These are phyloP conservation scores for Ectropis crepuscularia DNA, from an alignment of 2,888 invertebrate species.

Conservation along the genomic window DNA sequence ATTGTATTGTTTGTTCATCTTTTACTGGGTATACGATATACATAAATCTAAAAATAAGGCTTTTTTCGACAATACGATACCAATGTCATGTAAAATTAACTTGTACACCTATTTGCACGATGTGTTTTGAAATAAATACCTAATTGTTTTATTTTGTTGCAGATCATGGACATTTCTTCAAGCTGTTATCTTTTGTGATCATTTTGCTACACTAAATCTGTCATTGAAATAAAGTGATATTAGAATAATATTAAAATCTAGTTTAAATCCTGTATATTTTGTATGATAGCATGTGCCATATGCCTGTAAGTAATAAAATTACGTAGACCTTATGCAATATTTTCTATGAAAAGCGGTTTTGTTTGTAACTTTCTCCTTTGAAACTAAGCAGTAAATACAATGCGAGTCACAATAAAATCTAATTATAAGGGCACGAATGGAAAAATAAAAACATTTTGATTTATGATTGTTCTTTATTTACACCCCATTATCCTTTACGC, in stretches of 20 bases:
- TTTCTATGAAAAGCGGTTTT: constrained; percentile 73
- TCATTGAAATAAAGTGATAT: constrained; percentile 83
- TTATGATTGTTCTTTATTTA: constrained; percentile 42
- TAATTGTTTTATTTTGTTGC: constrained; percentile 45
- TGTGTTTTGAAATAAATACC: not conserved
- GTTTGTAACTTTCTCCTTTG: constrained; percentile 60
- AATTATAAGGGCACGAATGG: constrained; percentile 76
- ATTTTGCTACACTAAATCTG: constrained; percentile 70
- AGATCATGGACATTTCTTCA: constrained; percentile 64
- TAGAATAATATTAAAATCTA: constrained; percentile 72
- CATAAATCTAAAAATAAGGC: no score
- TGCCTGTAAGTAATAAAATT: constrained; percentile 80
- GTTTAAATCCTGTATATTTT: constrained; percentile 81
- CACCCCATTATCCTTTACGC: not conserved
- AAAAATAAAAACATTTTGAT: constrained; percentile 65
- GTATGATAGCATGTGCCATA: constrained; percentile 82
- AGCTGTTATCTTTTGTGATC: constrained; percentile 63
- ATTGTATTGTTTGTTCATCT: no score
- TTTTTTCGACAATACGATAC: no score
- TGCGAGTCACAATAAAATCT: constrained; percentile 74
- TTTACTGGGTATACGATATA: no score
- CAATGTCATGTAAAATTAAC: no score
- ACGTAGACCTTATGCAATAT: constrained; percentile 75
- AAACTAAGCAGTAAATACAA: constrained; percentile 68
- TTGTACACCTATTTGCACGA: no score